Evolutionary conservation across 92 coral and sea anemone species (phyloP), one percentile per base, ranked within the genome.

Genomic region (Micromussa lordhowensis): DNA sequence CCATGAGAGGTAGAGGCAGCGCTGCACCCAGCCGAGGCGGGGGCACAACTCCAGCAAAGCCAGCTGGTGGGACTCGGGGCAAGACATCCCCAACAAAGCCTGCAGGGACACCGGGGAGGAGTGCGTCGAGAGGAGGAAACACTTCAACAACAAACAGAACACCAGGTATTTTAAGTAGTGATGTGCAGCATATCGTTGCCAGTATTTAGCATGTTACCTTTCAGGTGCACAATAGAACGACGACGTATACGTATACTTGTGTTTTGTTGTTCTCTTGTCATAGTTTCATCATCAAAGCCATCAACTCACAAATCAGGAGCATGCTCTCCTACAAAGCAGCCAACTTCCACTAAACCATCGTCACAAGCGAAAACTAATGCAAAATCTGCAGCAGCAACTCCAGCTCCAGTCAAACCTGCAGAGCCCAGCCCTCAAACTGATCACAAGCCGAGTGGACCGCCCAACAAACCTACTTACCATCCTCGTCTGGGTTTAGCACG

Each of bases 401-500:
- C 90, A 4, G 36, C 86, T 48, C 85, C 94, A 4, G 66, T 51
- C 32, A 89, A 88, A 87, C 87, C 85, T 19, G 85, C 85, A 9
- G 83, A 82, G 89, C 82, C 93, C 85, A 83, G 86, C 82, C 82
- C 91, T 78, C 13, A 75, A 68, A 66, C 87, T 75, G 75, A 86
- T 29, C 87, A 81, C 59, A 92, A 91, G 68, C 89, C 98, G 54
- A 86, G 83, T 69, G 98, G 99, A 24, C 98, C 98, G 66, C 98
- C 96, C 29, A 97, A 97, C 90, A 93, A 94, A 76, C 95, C 96
- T 11, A 86, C 98, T 40, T 92, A 92, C 93, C 98, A 96, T 31
- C 89, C 99, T 11, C 96, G 99, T 4, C 91, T 97, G 73, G 99
- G 99, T 10, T 87, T 97, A 63, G 99, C 98, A 12, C 94, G 99